These are phyloP conservation scores for Drosophila bunnanda DNA, from an alignment of 2,888 invertebrate species.

Conservation along the genomic window DNA sequence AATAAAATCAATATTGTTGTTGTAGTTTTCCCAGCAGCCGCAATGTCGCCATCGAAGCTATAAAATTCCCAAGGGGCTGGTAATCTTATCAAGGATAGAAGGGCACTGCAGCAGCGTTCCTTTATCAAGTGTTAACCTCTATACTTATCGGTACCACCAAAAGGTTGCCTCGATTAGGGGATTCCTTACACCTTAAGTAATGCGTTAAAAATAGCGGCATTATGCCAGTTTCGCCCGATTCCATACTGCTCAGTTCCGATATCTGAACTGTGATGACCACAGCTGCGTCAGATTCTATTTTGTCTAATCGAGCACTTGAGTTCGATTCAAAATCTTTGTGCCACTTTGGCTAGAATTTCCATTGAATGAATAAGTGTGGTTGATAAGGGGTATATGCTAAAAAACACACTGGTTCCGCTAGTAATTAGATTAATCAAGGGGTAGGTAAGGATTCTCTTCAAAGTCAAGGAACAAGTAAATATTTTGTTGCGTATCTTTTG, in stretches of 20 bases:
- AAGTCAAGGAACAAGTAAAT: background rate
- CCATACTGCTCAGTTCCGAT: slow-evolving; percentile 20
- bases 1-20: slow-evolving; percentile 5
- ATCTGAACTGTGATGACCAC: slow-evolving; percentile 38
- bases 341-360: background rate
- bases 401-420: background rate
- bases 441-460: background rate
- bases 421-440: background rate
- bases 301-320: slow-evolving; percentile 32
- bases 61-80: slow-evolving; percentile 17
- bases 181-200: slow-evolving; percentile 48
- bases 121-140: slow-evolving; percentile 44
- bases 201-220: slow-evolving; percentile 38
- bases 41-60: slow-evolving; percentile 34
- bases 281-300: slow-evolving; percentile 46
- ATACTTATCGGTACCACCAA: slow-evolving; percentile 33
- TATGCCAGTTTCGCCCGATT: slow-evolving; percentile 31
- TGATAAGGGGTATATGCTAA: background rate
- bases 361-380: background rate
- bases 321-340: slow-evolving; percentile 6
- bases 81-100: slow-evolving; percentile 34
- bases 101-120: slow-evolving; percentile 14
- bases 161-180: slow-evolving; percentile 44
- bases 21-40: slow-evolving; percentile 22
- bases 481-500: background rate